phyloP scores from a whole-genome alignment of 1,140 invertebrate species.

The Cotesia vestalis region DNA sequence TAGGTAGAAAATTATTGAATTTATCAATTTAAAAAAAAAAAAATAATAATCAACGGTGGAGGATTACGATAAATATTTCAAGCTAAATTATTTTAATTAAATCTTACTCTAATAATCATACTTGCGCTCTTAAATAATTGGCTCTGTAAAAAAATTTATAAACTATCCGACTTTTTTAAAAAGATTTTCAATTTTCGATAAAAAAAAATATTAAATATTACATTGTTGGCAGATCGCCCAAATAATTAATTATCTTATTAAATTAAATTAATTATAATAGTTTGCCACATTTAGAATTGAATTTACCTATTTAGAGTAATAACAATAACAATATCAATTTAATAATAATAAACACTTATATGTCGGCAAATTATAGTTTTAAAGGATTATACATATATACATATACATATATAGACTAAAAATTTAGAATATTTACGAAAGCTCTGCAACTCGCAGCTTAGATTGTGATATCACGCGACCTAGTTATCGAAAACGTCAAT shows the following conservation, averaged over 20 bases:
- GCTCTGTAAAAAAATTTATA: too few species aligned
- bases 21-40: not conserved
- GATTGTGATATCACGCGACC: conserved; percentile 49
- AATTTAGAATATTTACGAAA: conserved; percentile 31
- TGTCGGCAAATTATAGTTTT: conserved; percentile 4
- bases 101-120: conserved; percentile 37
- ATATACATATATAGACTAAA: not conserved
- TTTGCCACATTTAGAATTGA: conserved; percentile 21
- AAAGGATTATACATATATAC: too few species aligned
- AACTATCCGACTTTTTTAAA: too few species aligned
- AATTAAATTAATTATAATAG: conserved; percentile 40
- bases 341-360: conserved; percentile 21
- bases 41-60: not conserved
- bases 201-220: conserved; percentile 23
- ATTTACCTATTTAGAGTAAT: conserved; percentile 2
- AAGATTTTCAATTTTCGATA: too few species aligned
- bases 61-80: not conserved
- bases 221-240: conserved; percentile 57
- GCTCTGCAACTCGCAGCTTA: conserved; percentile 45
- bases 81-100: not conserved
- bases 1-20: not conserved
- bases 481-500: conserved; percentile 38
- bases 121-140: too few species aligned
- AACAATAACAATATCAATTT: not conserved
- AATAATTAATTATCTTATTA: conserved; percentile 45